phyloP scores from a whole-genome alignment of 2,888 invertebrate genomes.

The Archaeoteleia sp. region DNA sequence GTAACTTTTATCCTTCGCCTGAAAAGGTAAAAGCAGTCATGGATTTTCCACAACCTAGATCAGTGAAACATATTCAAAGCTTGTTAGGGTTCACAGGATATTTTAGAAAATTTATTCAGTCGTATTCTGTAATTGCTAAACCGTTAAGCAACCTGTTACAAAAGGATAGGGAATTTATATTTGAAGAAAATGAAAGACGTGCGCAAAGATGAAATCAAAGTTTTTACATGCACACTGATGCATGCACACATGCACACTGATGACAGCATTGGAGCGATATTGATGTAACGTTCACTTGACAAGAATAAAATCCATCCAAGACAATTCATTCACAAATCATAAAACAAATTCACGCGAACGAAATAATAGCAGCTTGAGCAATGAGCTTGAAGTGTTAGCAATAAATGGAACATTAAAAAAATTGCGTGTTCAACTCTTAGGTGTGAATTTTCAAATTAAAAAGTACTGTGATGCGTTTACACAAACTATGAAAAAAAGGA shows the following conservation, averaged over 20 bases:
- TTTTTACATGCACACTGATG: too few species aligned
- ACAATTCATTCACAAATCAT: too few species aligned
- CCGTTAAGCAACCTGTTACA: slow-evolving; percentile 27
- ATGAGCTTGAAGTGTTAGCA: slow-evolving; percentile 40
- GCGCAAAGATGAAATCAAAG: too few species aligned
- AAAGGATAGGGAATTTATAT: not conserved
- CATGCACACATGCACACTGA: too few species aligned
- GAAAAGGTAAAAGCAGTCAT: slow-evolving; percentile 20
- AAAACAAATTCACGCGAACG: too few species aligned
- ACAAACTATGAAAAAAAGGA: slow-evolving; percentile 21
- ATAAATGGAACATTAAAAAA: slow-evolving; percentile 32
- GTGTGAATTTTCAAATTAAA: slow-evolving; percentile 42
- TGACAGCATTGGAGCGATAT: too few species aligned
- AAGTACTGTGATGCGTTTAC: slow-evolving; percentile 44
- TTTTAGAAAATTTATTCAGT: slow-evolving; percentile 42
- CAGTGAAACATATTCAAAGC: not conserved
- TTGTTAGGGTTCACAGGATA: slow-evolving; percentile 34
- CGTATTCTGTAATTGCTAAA: slow-evolving; percentile 19
- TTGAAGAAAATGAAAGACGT: not conserved
- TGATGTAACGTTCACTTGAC: too few species aligned
- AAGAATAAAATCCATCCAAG: too few species aligned
- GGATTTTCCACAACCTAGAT: slow-evolving; percentile 14
- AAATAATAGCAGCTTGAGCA: slow-evolving; percentile 1
- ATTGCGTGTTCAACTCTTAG: slow-evolving; percentile 41
- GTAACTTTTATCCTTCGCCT: slow-evolving; percentile 13